A percentile compares a stretch with the other conserved stretches of the same genome.
Conservation (phyloP, 2,888 invertebrate species). For the Onthophagus sagittarius region DNA sequence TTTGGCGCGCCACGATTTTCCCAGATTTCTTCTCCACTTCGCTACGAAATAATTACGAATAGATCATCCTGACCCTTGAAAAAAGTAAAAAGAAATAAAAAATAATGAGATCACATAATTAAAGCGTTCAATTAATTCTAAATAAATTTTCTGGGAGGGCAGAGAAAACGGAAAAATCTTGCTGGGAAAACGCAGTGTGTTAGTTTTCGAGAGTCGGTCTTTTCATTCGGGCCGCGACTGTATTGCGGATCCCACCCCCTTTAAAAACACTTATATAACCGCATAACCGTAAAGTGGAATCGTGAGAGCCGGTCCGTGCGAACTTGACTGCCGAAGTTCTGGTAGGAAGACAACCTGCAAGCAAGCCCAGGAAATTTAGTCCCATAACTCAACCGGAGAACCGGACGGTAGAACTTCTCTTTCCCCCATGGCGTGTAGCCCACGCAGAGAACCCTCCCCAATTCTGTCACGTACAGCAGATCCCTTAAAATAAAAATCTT, state of each 20-base stretch:
- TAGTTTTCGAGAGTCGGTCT: background rate
- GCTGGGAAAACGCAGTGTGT: background rate
- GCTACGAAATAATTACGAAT: no score
- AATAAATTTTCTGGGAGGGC: background rate
- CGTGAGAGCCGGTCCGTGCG: slow-evolving; percentile 15
- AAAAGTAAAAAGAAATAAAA: background rate
- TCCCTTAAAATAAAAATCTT: slow-evolving; percentile 24
- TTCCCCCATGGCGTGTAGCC: background rate
- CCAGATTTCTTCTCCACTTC: background rate
- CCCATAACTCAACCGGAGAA: slow-evolving; percentile 32
- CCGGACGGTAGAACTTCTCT: slow-evolving; percentile 27
- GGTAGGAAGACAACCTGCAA: slow-evolving; percentile 26
- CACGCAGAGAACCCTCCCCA: background rate
- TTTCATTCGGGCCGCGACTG: background rate
- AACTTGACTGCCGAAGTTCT: slow-evolving; percentile 17
- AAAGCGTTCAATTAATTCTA: background rate
- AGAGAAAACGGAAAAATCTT: background rate
- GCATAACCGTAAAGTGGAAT: slow-evolving; percentile 13
- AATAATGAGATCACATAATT: background rate
- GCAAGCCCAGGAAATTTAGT: slow-evolving; percentile 36
- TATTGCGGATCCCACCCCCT: background rate
- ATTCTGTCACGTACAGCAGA: background rate
- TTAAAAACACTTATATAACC: slow-evolving; percentile 2
- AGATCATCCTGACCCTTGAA: no score
- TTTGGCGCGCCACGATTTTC: background rate